These are phyloP conservation scores for Drosophila basisetae DNA, from an alignment of 2,888 invertebrate species.

Conservation along the genomic window DNA sequence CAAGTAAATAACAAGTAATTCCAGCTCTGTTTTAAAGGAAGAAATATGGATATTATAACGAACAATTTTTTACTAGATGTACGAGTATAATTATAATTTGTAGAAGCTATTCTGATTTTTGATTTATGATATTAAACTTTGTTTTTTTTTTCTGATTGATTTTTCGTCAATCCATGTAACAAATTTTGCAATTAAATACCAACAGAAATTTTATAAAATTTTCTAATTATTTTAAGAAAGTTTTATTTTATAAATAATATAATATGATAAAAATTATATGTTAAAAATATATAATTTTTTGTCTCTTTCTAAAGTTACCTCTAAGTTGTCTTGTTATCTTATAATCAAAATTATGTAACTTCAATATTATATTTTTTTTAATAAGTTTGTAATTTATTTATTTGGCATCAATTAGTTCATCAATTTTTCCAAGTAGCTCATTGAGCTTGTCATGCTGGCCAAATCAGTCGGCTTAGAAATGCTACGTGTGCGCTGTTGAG, in stretches of 20 bases:
- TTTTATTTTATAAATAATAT: neutral
- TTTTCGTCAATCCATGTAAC: neutral
- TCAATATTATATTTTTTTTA: neutral
- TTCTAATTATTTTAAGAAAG: neutral
- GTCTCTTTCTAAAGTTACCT: neutral
- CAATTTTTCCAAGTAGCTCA: constrained; percentile 11
- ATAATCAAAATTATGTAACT: neutral
- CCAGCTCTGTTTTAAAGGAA: neutral
- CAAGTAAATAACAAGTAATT: neutral
- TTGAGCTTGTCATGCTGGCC: neutral
- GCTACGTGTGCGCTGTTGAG: constrained; percentile 6
- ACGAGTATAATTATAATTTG: neutral
- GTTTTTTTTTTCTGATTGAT: neutral
- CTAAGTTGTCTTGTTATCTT: neutral
- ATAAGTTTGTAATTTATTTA: neutral
- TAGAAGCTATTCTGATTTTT: neutral
- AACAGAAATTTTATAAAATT: neutral
- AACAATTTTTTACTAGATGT: fast-evolving
- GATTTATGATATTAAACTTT: neutral
- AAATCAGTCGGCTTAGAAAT: neutral
- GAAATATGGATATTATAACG: neutral
- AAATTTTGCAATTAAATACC: neutral
- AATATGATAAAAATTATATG: neutral
- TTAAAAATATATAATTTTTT: neutral
- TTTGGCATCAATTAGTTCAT: neutral